Base-by-base conservation (phyloP, 2,113 vertebrate genomes). In the Strix uralensis region DNA sequence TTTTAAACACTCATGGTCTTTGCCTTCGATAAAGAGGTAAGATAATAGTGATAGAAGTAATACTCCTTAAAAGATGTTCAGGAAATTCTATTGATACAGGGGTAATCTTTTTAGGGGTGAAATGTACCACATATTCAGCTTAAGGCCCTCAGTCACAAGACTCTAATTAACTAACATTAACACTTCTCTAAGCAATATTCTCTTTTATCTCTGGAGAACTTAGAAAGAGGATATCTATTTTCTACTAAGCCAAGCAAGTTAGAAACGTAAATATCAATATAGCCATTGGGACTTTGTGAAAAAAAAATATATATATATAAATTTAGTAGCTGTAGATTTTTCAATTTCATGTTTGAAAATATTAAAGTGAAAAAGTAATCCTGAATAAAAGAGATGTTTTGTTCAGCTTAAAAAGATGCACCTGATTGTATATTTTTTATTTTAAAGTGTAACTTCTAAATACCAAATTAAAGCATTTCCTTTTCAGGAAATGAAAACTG, bases 1-100 rank as follows among this genome's bases (percentile, higher is more conserved):
- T 95, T 96, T 95, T 87, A 85, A 95, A 86, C 55, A 90, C 89
- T 96, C 87, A 17, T 66, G 85, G 81, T 89, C 71, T 94, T 94
- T 95, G 57, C 44, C 62, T 92, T 92, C 4, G 2, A 94, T 94
- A 77, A 72, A 90, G 86, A 86, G 70, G 49, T 72, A 75, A 92
- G 93, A 84, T 86, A 94, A 96, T 80, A 89, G 32, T 36, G 63
- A 74, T 58, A 58, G 71, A 91, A 91, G 13, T 65, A 15, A 70
- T 88, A 77, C 77, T 83, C 81, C 47, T 95, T 95, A 83, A 95
- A 95, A 74, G 20, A 63, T 91, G 46, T 83, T 94, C 77, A 71
- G 75, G n/a, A 93, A 92, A 86, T 92, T 85, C 51, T 93, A 51
- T 88, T 92, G 94, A 90, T 81, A 62, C 27, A 32, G 47, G 36